Evolutionary conservation across 2,797 vertebrate genomes (phyloP), one percentile per base, ranked within the genome.

Genomic region (Carduelis carduelis): DNA sequence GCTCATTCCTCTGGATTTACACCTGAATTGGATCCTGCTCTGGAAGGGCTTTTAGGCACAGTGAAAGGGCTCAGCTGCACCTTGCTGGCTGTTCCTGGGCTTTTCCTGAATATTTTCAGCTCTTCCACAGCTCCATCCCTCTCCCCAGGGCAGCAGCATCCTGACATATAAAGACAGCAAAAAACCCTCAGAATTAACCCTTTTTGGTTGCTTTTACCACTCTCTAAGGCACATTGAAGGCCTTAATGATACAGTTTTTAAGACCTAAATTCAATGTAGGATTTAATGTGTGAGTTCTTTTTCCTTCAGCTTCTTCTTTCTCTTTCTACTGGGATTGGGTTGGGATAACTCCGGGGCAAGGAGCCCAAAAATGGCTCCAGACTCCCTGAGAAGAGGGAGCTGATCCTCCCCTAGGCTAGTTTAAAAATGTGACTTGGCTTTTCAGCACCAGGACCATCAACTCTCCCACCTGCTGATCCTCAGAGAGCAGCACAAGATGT

Each of bases 291-390:
- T 3, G n/a, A 89, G 47, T 44, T 89, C 59, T 94, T 84, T 84
- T 91, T 87, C 96, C 92, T 97, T 97, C 94, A 95, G 35, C 80
- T 87, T 82, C 66, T 75, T 63, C 68, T 81, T 63, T 47, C 71
- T 76, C 47, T 39, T 13, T 12, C 82, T 76, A 34, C 82, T 56
- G 24, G 56, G 56, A 13, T 27, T 37, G 6, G 49, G 16, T 14
- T 8, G 59, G 81, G 70, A 16, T 3, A 46, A 27, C 20, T 60
- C 32, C 0, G 3, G 32, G 63, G 28, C 20, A 13, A 61, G n/a
- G 66, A 82, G 34, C 68, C 68, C 34, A 41, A 28, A 30, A 44
- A n/a, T 0, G 0, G 35, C 56, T 50, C 17, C 35, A 26, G 12
- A 5, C 22, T 21, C 34, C 55, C 23, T 5, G 19, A 4, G 27